These are phyloP conservation scores for Magallana ariakensis DNA, from an alignment of 1,140 invertebrate genomes.

Conservation along the genomic window DNA sequence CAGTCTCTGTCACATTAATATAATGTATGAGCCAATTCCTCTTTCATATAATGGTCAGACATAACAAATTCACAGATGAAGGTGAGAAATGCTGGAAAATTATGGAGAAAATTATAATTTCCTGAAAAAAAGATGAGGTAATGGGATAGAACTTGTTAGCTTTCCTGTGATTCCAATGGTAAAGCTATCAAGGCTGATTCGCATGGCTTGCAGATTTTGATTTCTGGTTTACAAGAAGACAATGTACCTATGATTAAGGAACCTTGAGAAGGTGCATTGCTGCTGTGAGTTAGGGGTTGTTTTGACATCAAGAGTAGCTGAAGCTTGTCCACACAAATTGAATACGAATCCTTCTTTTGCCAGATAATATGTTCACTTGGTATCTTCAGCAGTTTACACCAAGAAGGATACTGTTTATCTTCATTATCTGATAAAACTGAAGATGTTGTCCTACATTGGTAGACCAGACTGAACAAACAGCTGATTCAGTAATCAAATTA, in stretches of 20 bases:
- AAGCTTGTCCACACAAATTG: conserved; percentile 15
- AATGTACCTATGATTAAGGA: background rate
- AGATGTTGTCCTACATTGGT: conserved; percentile 6
- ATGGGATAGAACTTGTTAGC: background rate
- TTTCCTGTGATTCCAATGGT: background rate
- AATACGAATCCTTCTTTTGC: background rate
- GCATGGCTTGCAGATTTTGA: background rate
- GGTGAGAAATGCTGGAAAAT: conserved; percentile 2
- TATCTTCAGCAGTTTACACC: conserved; percentile 7
- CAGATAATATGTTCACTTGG: background rate
- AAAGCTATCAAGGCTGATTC: background rate
- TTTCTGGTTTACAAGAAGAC: background rate
- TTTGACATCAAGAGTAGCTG: background rate
- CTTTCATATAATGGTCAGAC: conserved; percentile 8
- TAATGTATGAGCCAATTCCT: background rate
- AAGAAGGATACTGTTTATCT: background rate
- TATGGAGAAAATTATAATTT: conserved; percentile 6
- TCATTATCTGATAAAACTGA: conserved; percentile 25
- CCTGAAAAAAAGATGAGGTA: background rate
- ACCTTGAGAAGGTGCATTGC: background rate
- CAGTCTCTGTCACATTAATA: conserved; percentile 31
- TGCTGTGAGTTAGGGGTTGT: background rate
- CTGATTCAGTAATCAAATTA: conserved; percentile 21
- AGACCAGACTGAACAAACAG: conserved; percentile 1
- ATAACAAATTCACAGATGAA: background rate